Base-by-base conservation (phyloP, 2,113 vertebrate genomes). In the Malurus elegans region DNA sequence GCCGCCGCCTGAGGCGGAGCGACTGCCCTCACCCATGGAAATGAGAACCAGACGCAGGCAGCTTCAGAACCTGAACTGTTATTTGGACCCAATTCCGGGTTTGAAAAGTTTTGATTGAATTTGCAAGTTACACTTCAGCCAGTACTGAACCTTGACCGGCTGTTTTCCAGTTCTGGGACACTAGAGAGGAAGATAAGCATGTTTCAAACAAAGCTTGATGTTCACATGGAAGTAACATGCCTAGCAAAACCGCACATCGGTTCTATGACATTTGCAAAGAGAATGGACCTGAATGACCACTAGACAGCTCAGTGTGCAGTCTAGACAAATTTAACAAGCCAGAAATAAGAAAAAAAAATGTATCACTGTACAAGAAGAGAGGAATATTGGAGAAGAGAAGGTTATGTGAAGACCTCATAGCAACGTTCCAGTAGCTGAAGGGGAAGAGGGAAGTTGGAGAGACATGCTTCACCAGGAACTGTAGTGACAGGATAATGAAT, bases 1-100 rank as follows among this genome's bases (percentile, higher is more conserved):
- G 40, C 47, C 3, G 31, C 28, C 6, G 40, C 13, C 12, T 2
- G 74, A 31, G 42, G 34, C 31, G 24, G 42, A 3, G 51, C 60
- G 13, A 16, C 42, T 4, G 25, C 19, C 20, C 9, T 3, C 23
- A 2, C 34, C 13, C 5, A 0, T 1, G 5, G 24, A 5, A 12
- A 12, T 0, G 24, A 4, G 10, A 36, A 25, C 7, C 60, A 18
- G 29, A 4, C 4, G 9, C 32, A 2, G 17, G 19, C 44, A 10
- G 0, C 17, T 2, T 3, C 34, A 3, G 14, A 34, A 10, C 12
- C 45, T 9, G 18, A n/a, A 5, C 44, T 18, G 11, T 1, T 44
- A 5, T 6, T 64, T 44, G 17, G 28, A 12, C 38, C 10, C 42
- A 62, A 14, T 45, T 53, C 34, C 23, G 19, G 19, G 3, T 28